Base-by-base conservation (phyloP, 2,888 invertebrate genomes). In the Xestia c-nigrum region DNA sequence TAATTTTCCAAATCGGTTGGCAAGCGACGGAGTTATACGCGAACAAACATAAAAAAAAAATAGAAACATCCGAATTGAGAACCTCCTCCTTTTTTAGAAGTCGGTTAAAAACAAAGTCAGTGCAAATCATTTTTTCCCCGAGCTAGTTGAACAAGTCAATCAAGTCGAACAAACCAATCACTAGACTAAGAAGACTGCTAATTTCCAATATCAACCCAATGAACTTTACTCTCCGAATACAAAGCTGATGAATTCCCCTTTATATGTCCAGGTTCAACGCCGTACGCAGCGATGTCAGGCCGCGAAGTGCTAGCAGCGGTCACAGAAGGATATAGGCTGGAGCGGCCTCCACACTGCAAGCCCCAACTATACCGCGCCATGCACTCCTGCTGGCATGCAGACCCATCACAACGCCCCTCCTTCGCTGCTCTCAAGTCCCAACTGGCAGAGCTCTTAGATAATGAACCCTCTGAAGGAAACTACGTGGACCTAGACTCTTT, bases 241-340 rank as follows among this genome's bases (percentile, higher is more conserved):
- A 9, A 40, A 3, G 24, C 5, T 50, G 6, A 38, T 19, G 46
- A n/a, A 55, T 55, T 21, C 7, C 7, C 21, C 7, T 0, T 57
- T 9, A 19, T 10, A 31, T 63, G 68, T 67, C 16, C 94, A 98
- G 98, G 98, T 75, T 98, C 98, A 70, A 98, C 98, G 90, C 98
- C 98, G 6, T 98, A 98, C 94, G 98, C 98, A n/a, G 98, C 98
- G 78, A 97, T 98, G 97, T 98, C 98, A 1, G 98, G 98, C 0
- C 97, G 98, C 16, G 98, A 98, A 91, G 98, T 98, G n/a, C 97
- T 98, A 92, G 97, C 98, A 14, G 97, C 98, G 57, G 98, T 98
- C 68, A 97, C 98, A 40, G 98, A 98, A 87, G 98, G 98, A 43
- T 97, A 98, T 92, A 97, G 98, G 0, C 97, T 98, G 76, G 98